These are phyloP conservation scores for Lissocephala sabroskyi DNA, from an alignment of 2,888 invertebrate species.

Conservation along the genomic window DNA sequence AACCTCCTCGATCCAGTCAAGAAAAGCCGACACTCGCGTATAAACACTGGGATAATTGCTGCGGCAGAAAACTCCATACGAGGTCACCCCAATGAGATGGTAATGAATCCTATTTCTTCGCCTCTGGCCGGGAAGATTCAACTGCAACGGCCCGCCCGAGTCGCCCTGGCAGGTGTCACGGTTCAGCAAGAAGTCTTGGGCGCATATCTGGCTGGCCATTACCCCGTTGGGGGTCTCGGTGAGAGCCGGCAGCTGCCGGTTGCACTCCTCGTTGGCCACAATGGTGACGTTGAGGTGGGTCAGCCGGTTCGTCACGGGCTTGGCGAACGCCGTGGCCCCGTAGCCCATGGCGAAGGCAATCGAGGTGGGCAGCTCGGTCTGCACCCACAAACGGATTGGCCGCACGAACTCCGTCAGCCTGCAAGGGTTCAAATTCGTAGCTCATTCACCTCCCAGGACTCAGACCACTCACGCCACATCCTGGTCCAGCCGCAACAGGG, in stretches of 20 bases:
- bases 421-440: neutral
- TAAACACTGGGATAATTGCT: constrained; percentile 68
- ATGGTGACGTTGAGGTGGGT: constrained; percentile 66
- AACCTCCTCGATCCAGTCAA: constrained; percentile 69
- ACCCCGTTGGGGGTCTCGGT: constrained; percentile 56
- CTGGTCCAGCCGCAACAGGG: constrained; percentile 45
- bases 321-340: constrained; percentile 74
- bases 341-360: constrained; percentile 77
- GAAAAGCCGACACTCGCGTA: constrained; percentile 59
- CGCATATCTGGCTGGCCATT: constrained; percentile 67
- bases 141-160: constrained; percentile 69
- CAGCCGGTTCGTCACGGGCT: constrained; percentile 61
- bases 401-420: constrained; percentile 69
- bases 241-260: constrained; percentile 44
- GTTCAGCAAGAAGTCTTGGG: constrained; percentile 55
- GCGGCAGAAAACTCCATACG: constrained; percentile 67
- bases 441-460: neutral
- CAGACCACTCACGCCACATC: constrained; percentile 51
- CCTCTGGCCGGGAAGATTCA: constrained; percentile 54
- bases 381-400: constrained; percentile 76
- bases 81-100: constrained; percentile 69
- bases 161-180: constrained; percentile 71
- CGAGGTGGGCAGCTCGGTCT: constrained; percentile 61
- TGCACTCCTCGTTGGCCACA: constrained; percentile 63
- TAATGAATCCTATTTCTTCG: constrained; percentile 47